phyloP scores from a whole-genome alignment of 30 jellyfish, hydroid and myxozoan genomes.

The Aurelia aurita complex sp. Pacific region DNA sequence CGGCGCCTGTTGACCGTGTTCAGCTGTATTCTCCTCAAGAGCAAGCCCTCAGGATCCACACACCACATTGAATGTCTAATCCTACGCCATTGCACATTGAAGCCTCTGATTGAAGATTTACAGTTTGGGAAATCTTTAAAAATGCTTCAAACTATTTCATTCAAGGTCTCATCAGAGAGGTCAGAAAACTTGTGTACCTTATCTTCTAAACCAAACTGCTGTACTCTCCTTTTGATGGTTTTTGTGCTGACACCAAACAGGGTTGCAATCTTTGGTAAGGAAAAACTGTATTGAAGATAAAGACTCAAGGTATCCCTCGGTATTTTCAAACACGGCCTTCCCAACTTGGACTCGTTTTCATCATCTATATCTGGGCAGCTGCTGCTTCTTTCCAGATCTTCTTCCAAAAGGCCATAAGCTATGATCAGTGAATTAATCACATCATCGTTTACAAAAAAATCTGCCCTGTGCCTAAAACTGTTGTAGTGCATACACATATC shows the following conservation, averaged over 20 bases:
- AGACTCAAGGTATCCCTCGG: conserved; percentile 48
- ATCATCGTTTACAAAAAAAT: neutral
- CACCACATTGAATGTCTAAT: conserved; percentile 47
- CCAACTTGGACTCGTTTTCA: neutral
- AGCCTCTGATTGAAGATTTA: conserved; percentile 38
- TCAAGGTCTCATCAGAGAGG: conserved; percentile 17
- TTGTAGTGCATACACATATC: too few relatives aligned
- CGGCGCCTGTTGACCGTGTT: conserved; percentile 8
- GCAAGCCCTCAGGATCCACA: conserved; percentile 68
- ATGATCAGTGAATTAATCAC: neutral
- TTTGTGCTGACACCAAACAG: conserved; percentile 43
- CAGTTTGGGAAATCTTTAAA: conserved; percentile 42
- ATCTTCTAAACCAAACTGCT: conserved; percentile 20
- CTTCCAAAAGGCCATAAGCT: neutral
- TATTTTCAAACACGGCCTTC: conserved; percentile 41
- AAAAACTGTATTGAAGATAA: conserved; percentile 31
- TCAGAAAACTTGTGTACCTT: neutral
- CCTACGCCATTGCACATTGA: conserved; percentile 38
- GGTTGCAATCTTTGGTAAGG: conserved; percentile 38
- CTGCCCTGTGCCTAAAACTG: neutral
- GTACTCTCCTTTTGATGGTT: conserved; percentile 48
- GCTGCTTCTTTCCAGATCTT: neutral
- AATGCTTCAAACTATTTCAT: conserved; percentile 4
- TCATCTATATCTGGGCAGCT: neutral
- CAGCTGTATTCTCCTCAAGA: conserved; percentile 41